phyloP scores from a whole-genome alignment of 2,888 invertebrate species.

The Agrilus mali region DNA sequence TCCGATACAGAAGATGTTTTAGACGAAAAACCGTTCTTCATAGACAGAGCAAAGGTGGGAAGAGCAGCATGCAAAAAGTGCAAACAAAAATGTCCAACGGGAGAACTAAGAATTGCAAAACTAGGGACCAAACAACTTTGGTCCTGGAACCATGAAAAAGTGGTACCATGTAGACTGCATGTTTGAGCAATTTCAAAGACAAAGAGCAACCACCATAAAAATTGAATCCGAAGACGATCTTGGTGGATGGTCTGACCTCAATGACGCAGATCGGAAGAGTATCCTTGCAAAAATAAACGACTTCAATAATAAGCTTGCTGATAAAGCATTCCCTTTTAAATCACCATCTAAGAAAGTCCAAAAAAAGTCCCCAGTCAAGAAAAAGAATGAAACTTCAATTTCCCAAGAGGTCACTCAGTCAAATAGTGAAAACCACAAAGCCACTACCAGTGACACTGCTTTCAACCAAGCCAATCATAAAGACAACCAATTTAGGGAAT shows the following conservation, averaged over 20 bases:
- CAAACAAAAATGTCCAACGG: conserved; percentile 63
- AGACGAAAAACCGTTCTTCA: conserved; percentile 48
- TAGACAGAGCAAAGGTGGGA: conserved; percentile 70
- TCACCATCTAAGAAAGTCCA: conserved; percentile 20
- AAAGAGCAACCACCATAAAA: conserved; percentile 68
- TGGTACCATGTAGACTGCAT: conserved; percentile 75
- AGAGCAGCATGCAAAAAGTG: conserved; percentile 79
- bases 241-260: conserved; percentile 58
- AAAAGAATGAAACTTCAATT: neutral
- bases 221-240: conserved; percentile 68
- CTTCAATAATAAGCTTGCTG: conserved; percentile 41
- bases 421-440: conserved; percentile 3
- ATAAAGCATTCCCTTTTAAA: conserved; percentile 24
- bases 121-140: conserved; percentile 66
- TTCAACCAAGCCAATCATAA: conserved; percentile 26
- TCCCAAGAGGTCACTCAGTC: no score
- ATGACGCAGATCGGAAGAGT: conserved; percentile 51
- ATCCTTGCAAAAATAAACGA: conserved; percentile 52
- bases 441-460: conserved; percentile 7
- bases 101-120: conserved; percentile 64
- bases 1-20: no score
- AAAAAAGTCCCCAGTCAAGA: conserved; percentile 10
- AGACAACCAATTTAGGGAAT: conserved; percentile 65
- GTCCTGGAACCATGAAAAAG: conserved; percentile 61
- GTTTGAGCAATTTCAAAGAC: conserved; percentile 65